Conservation (phyloP, 2,888 invertebrate genomes). For the Callimorpha dominula region DNA sequence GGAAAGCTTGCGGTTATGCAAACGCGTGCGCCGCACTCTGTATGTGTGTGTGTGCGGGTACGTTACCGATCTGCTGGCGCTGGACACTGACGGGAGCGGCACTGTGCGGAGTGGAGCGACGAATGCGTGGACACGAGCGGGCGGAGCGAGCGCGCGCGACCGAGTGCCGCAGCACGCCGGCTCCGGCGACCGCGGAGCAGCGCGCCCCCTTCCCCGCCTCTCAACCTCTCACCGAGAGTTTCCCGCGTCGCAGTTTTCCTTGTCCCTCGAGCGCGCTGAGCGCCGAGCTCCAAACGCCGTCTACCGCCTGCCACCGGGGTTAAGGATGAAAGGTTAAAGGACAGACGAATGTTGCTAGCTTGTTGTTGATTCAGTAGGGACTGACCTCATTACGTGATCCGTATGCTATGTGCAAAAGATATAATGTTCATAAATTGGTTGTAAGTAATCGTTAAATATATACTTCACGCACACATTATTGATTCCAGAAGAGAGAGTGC, state of each 20-base stretch:
- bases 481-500: too few relatives aligned
- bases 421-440: neutral
- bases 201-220: conserved; percentile 27
- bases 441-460: too few relatives aligned
- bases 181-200: conserved; percentile 48
- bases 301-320: conserved; percentile 4
- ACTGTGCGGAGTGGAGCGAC: conserved; percentile 37
- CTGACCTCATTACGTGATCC: neutral
- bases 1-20: conserved; percentile 57
- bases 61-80: conserved; percentile 64
- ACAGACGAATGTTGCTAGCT: neutral
- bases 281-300: too few relatives aligned
- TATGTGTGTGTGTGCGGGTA: conserved; percentile 62
- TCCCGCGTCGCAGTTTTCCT: conserved; percentile 32
- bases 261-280: conserved; percentile 11
- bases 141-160: conserved; percentile 71
- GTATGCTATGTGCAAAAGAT: neutral
- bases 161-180: conserved; percentile 63
- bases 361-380: neutral
- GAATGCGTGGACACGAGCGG: conserved; percentile 68
- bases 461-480: too few relatives aligned
- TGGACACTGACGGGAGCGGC: conserved; percentile 61
- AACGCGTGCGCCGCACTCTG: conserved; percentile 44
- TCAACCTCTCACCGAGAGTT: conserved; percentile 36
- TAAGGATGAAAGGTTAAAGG: conserved; percentile 22